Percentiles rank a stretch among this genome's conserved stretches.
Conservation (phyloP, 1,140 invertebrate genomes). For the Trichogramma pretiosum region DNA sequence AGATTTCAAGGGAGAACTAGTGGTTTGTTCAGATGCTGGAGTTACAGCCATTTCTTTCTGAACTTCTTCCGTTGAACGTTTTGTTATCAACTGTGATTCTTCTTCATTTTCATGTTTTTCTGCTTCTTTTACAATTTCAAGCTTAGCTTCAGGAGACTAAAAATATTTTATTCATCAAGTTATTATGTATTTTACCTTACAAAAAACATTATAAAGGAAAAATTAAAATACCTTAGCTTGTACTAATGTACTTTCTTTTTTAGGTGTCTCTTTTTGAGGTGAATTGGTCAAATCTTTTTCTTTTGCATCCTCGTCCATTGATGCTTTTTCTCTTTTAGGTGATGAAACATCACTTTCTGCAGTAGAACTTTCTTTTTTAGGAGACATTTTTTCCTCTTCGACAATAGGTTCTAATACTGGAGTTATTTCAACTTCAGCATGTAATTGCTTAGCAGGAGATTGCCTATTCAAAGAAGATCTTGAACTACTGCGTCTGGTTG, state of each 20-base stretch:
- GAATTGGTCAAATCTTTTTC: not conserved
- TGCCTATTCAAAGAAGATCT: slow-evolving; percentile 22
- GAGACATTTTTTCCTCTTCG: slow-evolving; percentile 19
- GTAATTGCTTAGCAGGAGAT: slow-evolving; percentile 24
- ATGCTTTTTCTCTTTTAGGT: slow-evolving; percentile 13
- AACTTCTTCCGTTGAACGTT: slow-evolving; percentile 19
- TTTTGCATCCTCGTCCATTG: too few species aligned
- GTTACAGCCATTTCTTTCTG: slow-evolving; percentile 3
- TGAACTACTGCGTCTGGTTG: slow-evolving; percentile 23
- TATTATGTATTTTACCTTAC: not conserved
- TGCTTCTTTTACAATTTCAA: slow-evolving; percentile 18
- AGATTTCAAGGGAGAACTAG: slow-evolving; percentile 18
- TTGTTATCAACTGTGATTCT: slow-evolving; percentile 18
- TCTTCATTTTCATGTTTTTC: slow-evolving; percentile 13
- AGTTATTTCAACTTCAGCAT: slow-evolving; percentile 23
- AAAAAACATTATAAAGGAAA: too few species aligned
- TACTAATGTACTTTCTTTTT: slow-evolving; percentile 7
- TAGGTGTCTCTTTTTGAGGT: not conserved
- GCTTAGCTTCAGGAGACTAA: not conserved
- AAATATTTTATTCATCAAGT: not conserved
- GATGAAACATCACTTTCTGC: not conserved
- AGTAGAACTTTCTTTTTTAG: slow-evolving; percentile 2
- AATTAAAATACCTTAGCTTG: slow-evolving; percentile 10
- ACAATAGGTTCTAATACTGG: slow-evolving; percentile 19
- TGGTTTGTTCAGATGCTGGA: slow-evolving; percentile 2